Conservation (phyloP, 2,888 invertebrate species). For the Brenthis daphne region DNA sequence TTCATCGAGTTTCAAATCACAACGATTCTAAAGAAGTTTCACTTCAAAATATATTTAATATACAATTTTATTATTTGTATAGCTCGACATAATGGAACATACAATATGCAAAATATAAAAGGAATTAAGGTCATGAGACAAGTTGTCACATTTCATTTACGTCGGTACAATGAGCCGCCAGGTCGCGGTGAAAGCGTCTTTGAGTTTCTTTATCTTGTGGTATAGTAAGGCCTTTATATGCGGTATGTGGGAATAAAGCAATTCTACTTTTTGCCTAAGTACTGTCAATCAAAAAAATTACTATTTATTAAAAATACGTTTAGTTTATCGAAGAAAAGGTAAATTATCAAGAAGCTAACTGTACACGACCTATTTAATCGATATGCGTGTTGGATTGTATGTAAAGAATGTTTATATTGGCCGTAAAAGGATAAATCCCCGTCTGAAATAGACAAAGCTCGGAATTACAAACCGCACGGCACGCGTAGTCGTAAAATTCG, state of each 20-base stretch:
- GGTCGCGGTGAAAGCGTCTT: constrained; percentile 25
- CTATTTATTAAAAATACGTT: neutral
- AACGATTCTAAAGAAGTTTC: too few species aligned
- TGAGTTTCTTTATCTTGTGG: constrained; percentile 23
- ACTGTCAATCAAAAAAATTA: neutral
- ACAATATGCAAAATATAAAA: constrained; percentile 23
- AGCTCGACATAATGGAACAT: constrained; percentile 4
- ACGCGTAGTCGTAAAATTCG: too few species aligned
- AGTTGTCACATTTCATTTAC: constrained; percentile 30
- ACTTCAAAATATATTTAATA: neutral
- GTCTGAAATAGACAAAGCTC: too few species aligned
- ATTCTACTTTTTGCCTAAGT: constrained; percentile 9
- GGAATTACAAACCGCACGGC: too few species aligned
- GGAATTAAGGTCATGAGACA: constrained; percentile 29
- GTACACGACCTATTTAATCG: too few species aligned
- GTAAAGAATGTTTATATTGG: too few species aligned
- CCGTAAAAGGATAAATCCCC: too few species aligned
- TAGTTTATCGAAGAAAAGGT: neutral
- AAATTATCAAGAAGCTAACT: neutral
- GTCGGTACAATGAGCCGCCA: constrained; percentile 22
- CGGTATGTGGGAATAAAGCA: constrained; percentile 19
- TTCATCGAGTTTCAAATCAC: too few species aligned
- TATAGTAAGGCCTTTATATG: constrained; percentile 12
- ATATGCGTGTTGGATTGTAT: too few species aligned
- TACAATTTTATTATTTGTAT: neutral